Evolutionary conservation across 2,797 vertebrate genomes (phyloP).

Genomic region (Coranthus polyacanthus): DNA sequence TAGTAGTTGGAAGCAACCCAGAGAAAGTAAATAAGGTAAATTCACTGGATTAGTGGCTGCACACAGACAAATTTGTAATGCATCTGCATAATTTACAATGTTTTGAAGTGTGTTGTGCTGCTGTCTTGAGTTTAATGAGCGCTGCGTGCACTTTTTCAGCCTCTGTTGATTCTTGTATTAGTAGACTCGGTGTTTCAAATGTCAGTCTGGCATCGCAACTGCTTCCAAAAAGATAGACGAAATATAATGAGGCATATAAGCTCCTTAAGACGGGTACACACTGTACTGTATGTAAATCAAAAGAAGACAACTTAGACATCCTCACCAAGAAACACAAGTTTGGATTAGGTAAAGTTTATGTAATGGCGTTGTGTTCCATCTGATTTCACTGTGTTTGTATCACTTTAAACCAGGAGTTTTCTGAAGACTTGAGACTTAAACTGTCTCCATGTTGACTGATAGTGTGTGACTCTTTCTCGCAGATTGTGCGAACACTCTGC

Average conservation of each 20-base stretch:
- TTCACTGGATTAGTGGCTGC: slow-evolving; percentile 29
- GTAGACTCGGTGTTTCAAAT: slow-evolving; percentile 6
- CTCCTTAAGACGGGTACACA: neutral
- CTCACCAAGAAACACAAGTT: neutral
- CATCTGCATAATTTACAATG: slow-evolving; percentile 19
- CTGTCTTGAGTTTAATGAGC: slow-evolving; percentile 37
- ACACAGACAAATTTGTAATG: slow-evolving; percentile 33
- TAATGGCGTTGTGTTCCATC: too few species aligned
- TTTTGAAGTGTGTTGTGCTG: slow-evolving; percentile 26
- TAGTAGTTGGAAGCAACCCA: slow-evolving; percentile 96
- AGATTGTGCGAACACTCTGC: slow-evolving; percentile 96
- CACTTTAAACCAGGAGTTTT: neutral
- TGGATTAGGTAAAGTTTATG: too few species aligned
- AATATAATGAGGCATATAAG: neutral
- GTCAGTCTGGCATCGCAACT: neutral
- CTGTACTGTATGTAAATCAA: slow-evolving; percentile 1
- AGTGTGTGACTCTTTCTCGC: slow-evolving; percentile 1
- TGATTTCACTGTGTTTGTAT: neutral
- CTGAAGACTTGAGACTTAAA: neutral
- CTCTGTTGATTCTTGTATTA: neutral
- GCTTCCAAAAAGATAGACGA: neutral
- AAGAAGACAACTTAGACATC: neutral
- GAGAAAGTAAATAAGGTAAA: slow-evolving; percentile 99
- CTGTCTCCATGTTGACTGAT: neutral
- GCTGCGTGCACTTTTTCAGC: neutral